Base-by-base conservation (phyloP, 2,888 invertebrate genomes). In the Acanthosepion esculentum region DNA sequence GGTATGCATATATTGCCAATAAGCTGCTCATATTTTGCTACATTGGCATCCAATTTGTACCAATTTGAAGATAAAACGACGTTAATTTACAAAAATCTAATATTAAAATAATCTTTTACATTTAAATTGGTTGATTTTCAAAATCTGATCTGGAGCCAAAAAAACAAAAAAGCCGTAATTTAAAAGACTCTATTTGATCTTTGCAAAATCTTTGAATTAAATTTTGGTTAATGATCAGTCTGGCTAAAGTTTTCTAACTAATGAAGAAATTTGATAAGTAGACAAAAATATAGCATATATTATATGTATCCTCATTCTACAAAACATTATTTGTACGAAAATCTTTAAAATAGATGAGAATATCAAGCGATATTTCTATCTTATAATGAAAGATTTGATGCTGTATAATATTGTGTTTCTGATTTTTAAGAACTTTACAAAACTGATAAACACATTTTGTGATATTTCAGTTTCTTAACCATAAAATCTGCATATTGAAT, bases 61-160 rank as follows among this genome's bases (percentile, higher is more conserved):
- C 78, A 78, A 78, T 78, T 78, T 78, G 78, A 33, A 78, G 78
- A 78, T 78, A 78, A 78, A 78, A 78, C n/a, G 78, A 78, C 33
- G n/a, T 78, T 78, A n/a, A 78, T 78, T 78, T 78, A 15, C 10
- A 78, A 78, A 78, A n/a, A 78, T 78, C 78, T 78, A n/a, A n/a
- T 78, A 78, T n/a, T 78, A 78, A n/a, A 78, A 78, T 78, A 78
- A 78, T 78, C 78, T 78, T 33, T 78, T 78, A 78, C n/a, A n/a
- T 78, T 78, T 78, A 78, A 78, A 78, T 33, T n/a, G n/a, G n/a
- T 78, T 78, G n/a, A 33, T 10, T 78, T 78, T 78, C n/a, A 78
- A n/a, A 78, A 78, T 78, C 33, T 78, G 78, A 78, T 78, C n/a
- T 15, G n/a, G 2, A 33, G 78, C 78, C 78, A 78, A 78, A n/a